phyloP scores from a whole-genome alignment of 1,140 invertebrate species.

The Heliconius hewitsoni region DNA sequence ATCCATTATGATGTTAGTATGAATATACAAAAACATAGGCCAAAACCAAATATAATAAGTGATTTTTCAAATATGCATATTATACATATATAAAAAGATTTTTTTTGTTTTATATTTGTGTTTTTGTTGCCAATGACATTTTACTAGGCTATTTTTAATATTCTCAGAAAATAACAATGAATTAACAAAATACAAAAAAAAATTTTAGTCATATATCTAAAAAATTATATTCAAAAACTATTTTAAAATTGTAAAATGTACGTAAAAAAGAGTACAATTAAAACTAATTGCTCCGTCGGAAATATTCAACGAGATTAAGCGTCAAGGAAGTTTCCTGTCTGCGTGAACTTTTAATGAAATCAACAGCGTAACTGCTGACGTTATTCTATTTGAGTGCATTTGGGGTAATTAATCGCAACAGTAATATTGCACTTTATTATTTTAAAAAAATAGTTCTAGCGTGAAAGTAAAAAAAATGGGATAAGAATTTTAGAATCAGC shows the following conservation, averaged over 20 bases:
- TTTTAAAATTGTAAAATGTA: background rate
- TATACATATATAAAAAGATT: no score
- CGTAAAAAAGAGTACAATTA: background rate
- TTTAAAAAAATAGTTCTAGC: background rate
- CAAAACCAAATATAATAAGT: no score
- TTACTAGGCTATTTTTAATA: no score
- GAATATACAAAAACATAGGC: no score
- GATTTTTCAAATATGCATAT: no score
- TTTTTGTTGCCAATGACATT: no score
- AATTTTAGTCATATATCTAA: background rate
- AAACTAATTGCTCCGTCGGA: constrained; percentile 1
- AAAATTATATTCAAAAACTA: background rate
- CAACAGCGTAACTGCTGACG: background rate
- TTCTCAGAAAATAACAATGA: no score
- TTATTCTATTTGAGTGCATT: background rate
- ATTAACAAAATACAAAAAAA: no score
- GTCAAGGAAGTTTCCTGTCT: constrained; percentile 4
- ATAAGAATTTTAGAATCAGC: no score
- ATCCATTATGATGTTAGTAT: no score
- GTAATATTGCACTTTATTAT: background rate
- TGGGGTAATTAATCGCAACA: background rate
- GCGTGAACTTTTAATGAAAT: constrained; percentile 9
- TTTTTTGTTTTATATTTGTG: no score
- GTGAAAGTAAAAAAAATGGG: background rate
- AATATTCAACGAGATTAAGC: constrained; percentile 13